These are phyloP conservation scores for Dicentrarchus labrax DNA, from an alignment of 2,113 vertebrate species.

Conservation along the genomic window DNA sequence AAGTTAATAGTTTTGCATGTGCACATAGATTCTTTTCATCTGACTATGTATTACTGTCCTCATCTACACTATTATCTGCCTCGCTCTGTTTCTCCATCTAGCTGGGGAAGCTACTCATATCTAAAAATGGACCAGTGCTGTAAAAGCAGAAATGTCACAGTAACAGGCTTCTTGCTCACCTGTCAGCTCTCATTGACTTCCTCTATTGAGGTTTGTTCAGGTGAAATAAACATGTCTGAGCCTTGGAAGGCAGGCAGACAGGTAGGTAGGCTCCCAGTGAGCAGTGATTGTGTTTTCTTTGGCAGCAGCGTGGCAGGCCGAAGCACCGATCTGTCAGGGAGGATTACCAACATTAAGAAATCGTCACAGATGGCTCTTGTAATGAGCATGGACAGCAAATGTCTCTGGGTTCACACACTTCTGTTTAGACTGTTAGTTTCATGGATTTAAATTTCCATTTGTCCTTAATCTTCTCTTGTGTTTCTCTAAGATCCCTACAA, in stretches of 20 bases:
- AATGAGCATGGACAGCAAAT: conserved; percentile 24
- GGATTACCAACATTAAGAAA: conserved; percentile 57
- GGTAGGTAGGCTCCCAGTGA: conserved; percentile 28
- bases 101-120: neutral
- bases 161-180: conserved; percentile 7
- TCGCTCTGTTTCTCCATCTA: neutral
- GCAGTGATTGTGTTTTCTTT: conserved; percentile 64
- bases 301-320: conserved; percentile 35
- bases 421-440: conserved; percentile 21
- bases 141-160: conserved; percentile 13
- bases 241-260: conserved; percentile 39
- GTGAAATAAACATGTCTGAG: conserved; percentile 51
- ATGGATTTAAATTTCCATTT: conserved; percentile 11
- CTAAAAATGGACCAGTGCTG: neutral
- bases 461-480: conserved; percentile 27
- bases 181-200: conserved; percentile 42
- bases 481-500: conserved; percentile 7
- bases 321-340: conserved; percentile 51
- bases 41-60: neutral
- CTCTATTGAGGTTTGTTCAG: conserved; percentile 41
- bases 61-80: neutral
- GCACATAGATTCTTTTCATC: neutral
- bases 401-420: conserved; percentile 23
- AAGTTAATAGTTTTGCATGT: neutral
- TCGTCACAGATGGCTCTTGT: conserved; percentile 19